Percentiles rank a stretch among this genome's conserved stretches.
Conservation (phyloP, 1,140 invertebrate species). For the Procambarus clarkii region DNA sequence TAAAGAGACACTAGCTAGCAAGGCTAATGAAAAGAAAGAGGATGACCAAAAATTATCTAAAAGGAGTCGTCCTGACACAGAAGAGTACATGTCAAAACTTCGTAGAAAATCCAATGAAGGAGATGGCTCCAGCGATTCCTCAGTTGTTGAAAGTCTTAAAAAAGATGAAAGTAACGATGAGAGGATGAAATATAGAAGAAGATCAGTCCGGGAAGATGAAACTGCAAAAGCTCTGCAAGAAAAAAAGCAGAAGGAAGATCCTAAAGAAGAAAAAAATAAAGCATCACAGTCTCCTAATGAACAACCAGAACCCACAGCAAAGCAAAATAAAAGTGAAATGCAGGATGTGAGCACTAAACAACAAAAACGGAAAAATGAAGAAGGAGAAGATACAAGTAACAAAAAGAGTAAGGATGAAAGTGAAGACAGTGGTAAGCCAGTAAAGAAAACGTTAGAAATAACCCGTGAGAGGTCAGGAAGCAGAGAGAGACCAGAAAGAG, state of each 20-base stretch:
- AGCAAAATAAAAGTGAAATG: not conserved
- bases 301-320: not conserved
- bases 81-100: conserved; percentile 62
- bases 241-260: conserved; percentile 34
- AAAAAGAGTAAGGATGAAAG: conserved; percentile 24
- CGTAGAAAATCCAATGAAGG: conserved; percentile 48
- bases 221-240: not conserved
- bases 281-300: not conserved
- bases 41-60: conserved; percentile 21
- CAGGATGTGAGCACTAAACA: conserved; percentile 1
- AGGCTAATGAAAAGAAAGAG: conserved; percentile 29
- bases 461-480: conserved; percentile 45
- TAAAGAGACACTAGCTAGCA: conserved; percentile 11
- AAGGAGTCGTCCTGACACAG: conserved; percentile 27
- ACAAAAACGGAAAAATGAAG: conserved; percentile 37
- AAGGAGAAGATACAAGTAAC: not conserved
- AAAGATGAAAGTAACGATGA: conserved; percentile 3
- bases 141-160: conserved; percentile 17
- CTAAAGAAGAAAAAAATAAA: conserved; percentile 26
- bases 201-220: conserved; percentile 50
- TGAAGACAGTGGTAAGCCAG: conserved; percentile 11
- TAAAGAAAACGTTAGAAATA: not conserved
- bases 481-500: conserved; percentile 54
- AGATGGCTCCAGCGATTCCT: conserved; percentile 7
- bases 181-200: conserved; percentile 50